Evolutionary conservation across 2,888 invertebrate species (phyloP).

Genomic region (Disparrhopalites patrizii): DNA sequence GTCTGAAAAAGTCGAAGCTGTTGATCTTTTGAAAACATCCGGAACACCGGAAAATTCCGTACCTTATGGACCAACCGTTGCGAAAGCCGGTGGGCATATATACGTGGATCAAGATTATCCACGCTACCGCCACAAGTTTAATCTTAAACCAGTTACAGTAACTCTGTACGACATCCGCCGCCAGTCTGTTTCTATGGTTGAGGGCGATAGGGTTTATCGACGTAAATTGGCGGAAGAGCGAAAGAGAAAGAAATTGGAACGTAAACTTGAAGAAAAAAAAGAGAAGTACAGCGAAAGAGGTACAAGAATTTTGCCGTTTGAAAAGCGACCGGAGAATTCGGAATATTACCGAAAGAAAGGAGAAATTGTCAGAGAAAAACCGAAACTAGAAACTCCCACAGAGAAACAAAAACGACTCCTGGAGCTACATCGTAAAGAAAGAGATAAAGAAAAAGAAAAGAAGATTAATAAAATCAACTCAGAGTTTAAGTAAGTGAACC

Average conservation of each 20-base stretch:
- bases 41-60: too few species aligned
- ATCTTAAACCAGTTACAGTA: conserved; percentile 5
- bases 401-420: conserved; percentile 12
- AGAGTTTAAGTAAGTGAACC: neutral
- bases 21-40: too few species aligned
- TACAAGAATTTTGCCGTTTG: conserved; percentile 25
- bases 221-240: neutral
- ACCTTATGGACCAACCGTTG: too few species aligned
- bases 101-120: conserved; percentile 3
- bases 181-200: conserved; percentile 3
- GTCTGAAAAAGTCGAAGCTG: too few species aligned
- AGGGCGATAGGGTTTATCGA: conserved; percentile 15
- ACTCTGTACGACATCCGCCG: conserved; percentile 13
- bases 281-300: conserved; percentile 21
- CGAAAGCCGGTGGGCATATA: too few species aligned
- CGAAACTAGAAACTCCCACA: conserved; percentile 5
- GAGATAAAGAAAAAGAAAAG: conserved; percentile 8
- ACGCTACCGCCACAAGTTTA: conserved; percentile 11
- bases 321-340: conserved; percentile 19
- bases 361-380: conserved; percentile 15
- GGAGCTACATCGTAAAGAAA: conserved; percentile 11
- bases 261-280: conserved; percentile 6
- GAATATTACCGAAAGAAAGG: neutral
- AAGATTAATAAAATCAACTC: neutral
- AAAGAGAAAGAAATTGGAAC: neutral